A percentile compares a stretch with the other conserved stretches of the same genome.
These are phyloP conservation scores for Columba livia DNA, from an alignment of 2,113 vertebrate species.

Conservation along the genomic window DNA sequence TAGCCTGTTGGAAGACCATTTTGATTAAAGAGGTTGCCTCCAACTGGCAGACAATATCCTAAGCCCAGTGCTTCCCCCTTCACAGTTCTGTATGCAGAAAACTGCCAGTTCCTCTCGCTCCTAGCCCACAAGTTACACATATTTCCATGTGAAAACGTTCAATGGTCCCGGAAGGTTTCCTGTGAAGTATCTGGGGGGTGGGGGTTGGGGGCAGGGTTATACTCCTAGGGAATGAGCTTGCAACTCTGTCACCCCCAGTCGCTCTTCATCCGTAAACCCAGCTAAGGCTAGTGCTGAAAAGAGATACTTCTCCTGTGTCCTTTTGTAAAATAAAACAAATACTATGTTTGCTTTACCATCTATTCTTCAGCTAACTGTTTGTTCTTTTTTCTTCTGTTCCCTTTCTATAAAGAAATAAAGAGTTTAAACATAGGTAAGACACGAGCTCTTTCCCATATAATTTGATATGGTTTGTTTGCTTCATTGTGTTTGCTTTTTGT, in stretches of 20 bases:
- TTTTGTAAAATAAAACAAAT: constrained; percentile 72
- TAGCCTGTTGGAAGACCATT: not conserved
- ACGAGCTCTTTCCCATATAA: constrained; percentile 77
- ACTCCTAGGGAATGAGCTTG: not conserved
- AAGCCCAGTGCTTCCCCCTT: not conserved
- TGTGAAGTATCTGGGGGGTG: not conserved
- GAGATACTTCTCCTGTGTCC: constrained; percentile 47
- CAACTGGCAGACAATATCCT: not conserved
- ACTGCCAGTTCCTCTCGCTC: not conserved
- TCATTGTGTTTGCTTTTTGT: constrained; percentile 79
- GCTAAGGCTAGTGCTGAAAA: constrained; percentile 47
- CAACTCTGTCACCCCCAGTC: not conserved
- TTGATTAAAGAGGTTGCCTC: not conserved
- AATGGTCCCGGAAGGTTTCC: not conserved
- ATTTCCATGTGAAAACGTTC: not conserved
- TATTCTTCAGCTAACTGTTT: constrained; percentile 81
- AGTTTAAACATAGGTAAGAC: constrained; percentile 99
- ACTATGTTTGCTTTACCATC: constrained; percentile 76
- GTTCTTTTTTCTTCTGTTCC: constrained; percentile 82
- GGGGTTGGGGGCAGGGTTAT: not conserved
- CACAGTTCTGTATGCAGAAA: not conserved
- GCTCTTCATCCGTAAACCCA: constrained; percentile 20
- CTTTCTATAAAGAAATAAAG: constrained; percentile 96
- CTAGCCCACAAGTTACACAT: not conserved
- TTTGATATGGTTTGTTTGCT: constrained; percentile 78